Evolutionary conservation across 2,797 vertebrate species (phyloP).

Genomic region (Steatocranus sp.): DNA sequence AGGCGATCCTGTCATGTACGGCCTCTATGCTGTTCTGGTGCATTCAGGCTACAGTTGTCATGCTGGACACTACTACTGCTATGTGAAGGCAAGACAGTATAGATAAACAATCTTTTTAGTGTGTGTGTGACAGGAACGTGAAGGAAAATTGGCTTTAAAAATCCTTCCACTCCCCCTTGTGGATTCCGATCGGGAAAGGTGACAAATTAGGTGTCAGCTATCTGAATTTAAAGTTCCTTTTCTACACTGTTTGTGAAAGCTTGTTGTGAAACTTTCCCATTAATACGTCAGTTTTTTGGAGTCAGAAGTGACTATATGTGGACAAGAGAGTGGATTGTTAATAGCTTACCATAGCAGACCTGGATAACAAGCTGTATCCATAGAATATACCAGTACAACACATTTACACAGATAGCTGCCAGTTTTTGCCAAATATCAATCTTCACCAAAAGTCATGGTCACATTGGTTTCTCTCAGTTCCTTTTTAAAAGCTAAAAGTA

Average conservation of each 20-base stretch:
- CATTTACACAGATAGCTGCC: background rate
- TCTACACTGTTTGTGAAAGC: background rate
- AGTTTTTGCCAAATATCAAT: background rate
- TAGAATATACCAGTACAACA: background rate
- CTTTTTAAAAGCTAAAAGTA: background rate
- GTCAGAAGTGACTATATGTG: background rate
- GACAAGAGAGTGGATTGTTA: background rate
- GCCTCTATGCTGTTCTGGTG: slow-evolving; percentile 92
- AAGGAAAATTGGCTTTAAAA: background rate
- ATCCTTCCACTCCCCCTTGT: background rate
- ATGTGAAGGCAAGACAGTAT: slow-evolving; percentile 82
- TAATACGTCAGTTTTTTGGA: background rate
- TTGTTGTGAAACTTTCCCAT: background rate
- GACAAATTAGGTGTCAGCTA: background rate
- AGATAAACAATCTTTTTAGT: background rate
- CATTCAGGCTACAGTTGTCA: slow-evolving; percentile 95
- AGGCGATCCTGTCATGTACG: slow-evolving; percentile 86
- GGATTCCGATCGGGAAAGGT: background rate
- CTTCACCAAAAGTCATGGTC: background rate
- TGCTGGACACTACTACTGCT: slow-evolving; percentile 94
- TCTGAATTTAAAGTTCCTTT: background rate
- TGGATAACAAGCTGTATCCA: background rate
- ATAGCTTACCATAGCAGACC: background rate
- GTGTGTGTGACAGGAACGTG: background rate
- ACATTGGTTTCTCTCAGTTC: background rate